Base-by-base conservation (phyloP, 1,140 invertebrate species). In the Oscheius sp. region DNA sequence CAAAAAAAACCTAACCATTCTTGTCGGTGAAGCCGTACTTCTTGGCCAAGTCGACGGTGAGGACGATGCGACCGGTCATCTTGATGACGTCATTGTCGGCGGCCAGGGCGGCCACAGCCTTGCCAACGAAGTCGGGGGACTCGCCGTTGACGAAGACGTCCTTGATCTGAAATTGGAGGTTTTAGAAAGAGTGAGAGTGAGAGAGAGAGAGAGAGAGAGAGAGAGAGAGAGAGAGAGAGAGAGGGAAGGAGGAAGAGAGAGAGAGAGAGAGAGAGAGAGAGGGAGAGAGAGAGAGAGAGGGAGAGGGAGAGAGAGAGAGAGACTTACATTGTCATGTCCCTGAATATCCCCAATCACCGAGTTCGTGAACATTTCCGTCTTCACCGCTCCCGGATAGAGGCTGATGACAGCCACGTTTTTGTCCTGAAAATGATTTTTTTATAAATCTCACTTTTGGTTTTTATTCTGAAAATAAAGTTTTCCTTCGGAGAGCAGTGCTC, bases 381-480 rank as follows among this genome's bases (percentile, higher is more conserved):
- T 73, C 3, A 87, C 86, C 29, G 81, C 36, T 20, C 86, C 86
- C 23, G 86, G 87, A 84, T 86, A 87, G 2, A 87, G 71, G 67
- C 83, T 85, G 28, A 87, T 68, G 62, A 76, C 81, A 15, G 85
- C 79, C 23, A 87, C 85, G 36, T 82, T 82, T 46, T 82, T 77
- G 69, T 83, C 79, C 42, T 77, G 77, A n/a, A n/a, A n/a, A n/a
- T n/a, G n/a, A n/a, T n/a, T 87, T 86, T n/a, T n/a, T n/a, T n/a
- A n/a, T n/a, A n/a, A n/a, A n/a, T n/a, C n/a, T n/a, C n/a, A n/a
- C n/a, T n/a, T n/a, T n/a, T n/a, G n/a, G n/a, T n/a, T n/a, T n/a
- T n/a, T n/a, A n/a, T n/a, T n/a, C n/a, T n/a, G n/a, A n/a, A n/a
- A n/a, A n/a, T n/a, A n/a, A n/a, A n/a, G n/a, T n/a, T n/a, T n/a